Percentiles rank a stretch among this genome's conserved stretches.
These are phyloP conservation scores for Linepithema humile DNA, from an alignment of 1,140 invertebrate genomes.

Conservation along the genomic window DNA sequence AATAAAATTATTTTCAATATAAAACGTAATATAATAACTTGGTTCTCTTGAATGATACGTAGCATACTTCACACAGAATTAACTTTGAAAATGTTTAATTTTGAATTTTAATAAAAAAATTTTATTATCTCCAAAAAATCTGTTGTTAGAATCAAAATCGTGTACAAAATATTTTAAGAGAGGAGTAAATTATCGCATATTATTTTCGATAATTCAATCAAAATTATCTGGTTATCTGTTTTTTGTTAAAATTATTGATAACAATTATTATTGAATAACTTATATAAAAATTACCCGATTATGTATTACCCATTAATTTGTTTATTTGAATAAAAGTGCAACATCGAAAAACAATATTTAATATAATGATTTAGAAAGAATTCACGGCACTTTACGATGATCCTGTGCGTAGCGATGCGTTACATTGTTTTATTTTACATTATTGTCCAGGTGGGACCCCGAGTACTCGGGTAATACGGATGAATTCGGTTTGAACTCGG, in stretches of 20 bases:
- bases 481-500: conserved; percentile 42
- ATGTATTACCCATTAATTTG: too few species aligned
- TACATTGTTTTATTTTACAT: not conserved
- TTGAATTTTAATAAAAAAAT: not conserved
- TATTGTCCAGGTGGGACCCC: conserved; percentile 25
- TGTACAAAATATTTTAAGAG: not conserved
- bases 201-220: not conserved
- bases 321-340: too few species aligned
- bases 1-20: conserved; percentile 9
- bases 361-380: too few species aligned
- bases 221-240: not conserved
- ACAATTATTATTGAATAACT: not conserved
- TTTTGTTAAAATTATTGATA: not conserved
- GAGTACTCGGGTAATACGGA: conserved; percentile 22
- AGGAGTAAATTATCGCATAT: not conserved
- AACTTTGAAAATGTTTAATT: too few species aligned
- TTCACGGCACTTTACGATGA: too few species aligned
- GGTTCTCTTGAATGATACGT: not conserved
- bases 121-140: not conserved
- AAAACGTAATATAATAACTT: not conserved
- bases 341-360: too few species aligned
- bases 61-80: not conserved
- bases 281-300: too few species aligned
- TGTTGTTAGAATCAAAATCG: not conserved
- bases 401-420: not conserved